These are phyloP conservation scores for Neosilurus mollespiculum DNA, from an alignment of 2,797 vertebrate genomes.

Conservation along the genomic window DNA sequence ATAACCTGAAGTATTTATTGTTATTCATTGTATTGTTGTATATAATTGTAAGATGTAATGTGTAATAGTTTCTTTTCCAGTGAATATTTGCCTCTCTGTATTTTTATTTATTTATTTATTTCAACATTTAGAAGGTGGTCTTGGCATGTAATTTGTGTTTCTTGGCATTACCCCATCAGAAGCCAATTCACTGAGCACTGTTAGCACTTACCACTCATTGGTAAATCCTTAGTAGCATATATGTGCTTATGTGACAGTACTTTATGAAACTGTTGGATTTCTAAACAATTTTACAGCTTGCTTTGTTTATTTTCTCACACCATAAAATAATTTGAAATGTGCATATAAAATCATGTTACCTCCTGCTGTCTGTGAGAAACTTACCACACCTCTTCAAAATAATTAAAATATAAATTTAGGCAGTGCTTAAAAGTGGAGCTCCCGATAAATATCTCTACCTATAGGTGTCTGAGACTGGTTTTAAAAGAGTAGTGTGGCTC, in stretches of 20 bases:
- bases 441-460: too few relatives aligned
- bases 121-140: background rate
- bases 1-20: too few relatives aligned
- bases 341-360: background rate
- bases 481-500: too few relatives aligned
- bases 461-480: too few relatives aligned
- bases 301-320: background rate
- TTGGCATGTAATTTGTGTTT: slow-evolving; percentile 33
- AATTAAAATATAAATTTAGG: too few relatives aligned
- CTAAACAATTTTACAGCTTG: background rate
- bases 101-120: background rate
- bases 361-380: background rate
- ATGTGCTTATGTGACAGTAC: background rate
- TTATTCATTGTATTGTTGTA: too few relatives aligned
- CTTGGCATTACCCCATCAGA: slow-evolving; percentile 32
- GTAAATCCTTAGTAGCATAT: slow-evolving; percentile 12
- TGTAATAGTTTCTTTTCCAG: background rate
- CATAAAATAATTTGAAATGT: background rate
- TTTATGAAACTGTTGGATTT: slow-evolving; percentile 19
- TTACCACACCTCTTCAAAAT: background rate
- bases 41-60: too few relatives aligned
- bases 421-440: too few relatives aligned
- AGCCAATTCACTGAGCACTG: slow-evolving; percentile 32
- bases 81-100: background rate
- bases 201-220: slow-evolving; percentile 31